Percentiles rank a stretch among this genome's conserved stretches.
Conservation (phyloP, 2,888 invertebrate species). For the Miltochrista miniata region DNA sequence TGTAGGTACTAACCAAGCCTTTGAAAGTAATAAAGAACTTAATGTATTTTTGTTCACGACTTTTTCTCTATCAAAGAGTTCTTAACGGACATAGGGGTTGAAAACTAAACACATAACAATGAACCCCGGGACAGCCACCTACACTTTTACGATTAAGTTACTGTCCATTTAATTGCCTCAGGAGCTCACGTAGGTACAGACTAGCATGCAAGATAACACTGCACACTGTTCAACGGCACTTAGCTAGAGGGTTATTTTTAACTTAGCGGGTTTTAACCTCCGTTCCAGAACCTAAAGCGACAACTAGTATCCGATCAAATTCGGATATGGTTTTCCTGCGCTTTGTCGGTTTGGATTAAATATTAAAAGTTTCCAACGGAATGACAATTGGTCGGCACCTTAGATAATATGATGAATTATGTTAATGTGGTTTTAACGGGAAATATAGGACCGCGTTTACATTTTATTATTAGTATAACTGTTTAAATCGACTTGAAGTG, state of each 20-base stretch:
- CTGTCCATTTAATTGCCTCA: conserved; percentile 54
- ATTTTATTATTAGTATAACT: conserved; percentile 6
- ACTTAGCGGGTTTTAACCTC: conserved; percentile 20
- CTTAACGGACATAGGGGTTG: neutral
- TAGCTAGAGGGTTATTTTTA: conserved; percentile 30
- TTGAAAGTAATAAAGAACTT: no score
- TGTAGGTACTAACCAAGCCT: no score
- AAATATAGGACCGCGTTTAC: conserved; percentile 12
- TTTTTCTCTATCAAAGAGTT: neutral
- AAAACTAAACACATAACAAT: neutral
- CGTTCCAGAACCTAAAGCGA: conserved; percentile 30
- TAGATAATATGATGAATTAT: conserved; percentile 20
- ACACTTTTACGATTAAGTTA: conserved; percentile 33
- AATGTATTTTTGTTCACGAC: no score
- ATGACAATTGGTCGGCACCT: conserved; percentile 25
- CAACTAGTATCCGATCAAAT: conserved; percentile 34
- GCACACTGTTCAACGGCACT: conserved; percentile 15
- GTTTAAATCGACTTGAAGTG: neutral
- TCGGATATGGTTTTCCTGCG: conserved; percentile 39
- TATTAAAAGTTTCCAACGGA: conserved; percentile 19
- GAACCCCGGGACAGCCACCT: conserved; percentile 32
- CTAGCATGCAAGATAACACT: conserved; percentile 50
- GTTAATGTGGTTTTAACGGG: conserved; percentile 11
- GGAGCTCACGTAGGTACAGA: conserved; percentile 28
- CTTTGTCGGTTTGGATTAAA: conserved; percentile 14